Percentiles rank a stretch among this genome's conserved stretches.
These are phyloP conservation scores for Podiceps cristatus DNA, from an alignment of 2,113 vertebrate species.

Conservation along the genomic window DNA sequence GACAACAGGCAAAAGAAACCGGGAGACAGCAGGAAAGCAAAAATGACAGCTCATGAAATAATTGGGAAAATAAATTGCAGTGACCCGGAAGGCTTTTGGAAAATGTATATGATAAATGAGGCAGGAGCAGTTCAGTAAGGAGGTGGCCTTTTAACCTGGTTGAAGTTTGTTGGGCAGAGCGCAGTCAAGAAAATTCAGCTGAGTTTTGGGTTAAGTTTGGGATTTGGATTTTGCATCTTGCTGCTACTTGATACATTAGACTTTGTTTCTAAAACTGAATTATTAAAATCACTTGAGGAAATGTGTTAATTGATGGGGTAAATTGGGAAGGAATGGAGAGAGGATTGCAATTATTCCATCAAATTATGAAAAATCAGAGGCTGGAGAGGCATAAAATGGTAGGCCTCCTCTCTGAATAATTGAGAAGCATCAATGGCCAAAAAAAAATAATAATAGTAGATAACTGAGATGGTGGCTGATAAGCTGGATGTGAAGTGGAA, in stretches of 20 bases:
- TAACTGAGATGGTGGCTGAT: not conserved
- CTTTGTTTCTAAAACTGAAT: not conserved
- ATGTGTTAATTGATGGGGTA: not conserved
- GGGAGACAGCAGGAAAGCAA: not conserved
- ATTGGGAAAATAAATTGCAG: not conserved
- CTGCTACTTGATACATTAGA: not conserved
- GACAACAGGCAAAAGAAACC: not conserved
- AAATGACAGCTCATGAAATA: not conserved
- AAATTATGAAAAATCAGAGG: not conserved
- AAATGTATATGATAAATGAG: not conserved
- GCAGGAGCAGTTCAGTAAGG: not conserved
- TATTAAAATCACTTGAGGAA: conserved; percentile 1
- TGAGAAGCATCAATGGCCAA: not conserved
- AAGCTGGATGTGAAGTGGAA: not conserved
- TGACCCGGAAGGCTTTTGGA: not conserved
- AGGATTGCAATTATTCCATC: not conserved
- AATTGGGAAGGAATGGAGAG: not conserved
- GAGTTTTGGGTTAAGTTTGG: not conserved
- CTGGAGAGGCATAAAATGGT: not conserved
- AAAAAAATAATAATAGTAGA: not conserved
- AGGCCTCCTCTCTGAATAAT: not conserved
- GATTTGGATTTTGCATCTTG: not conserved
- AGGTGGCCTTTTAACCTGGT: not conserved
- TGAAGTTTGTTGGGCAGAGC: not conserved
- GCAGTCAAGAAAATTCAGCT: not conserved